phyloP scores from a whole-genome alignment of 2,888 invertebrate genomes.

The Cylloceria caligata region DNA sequence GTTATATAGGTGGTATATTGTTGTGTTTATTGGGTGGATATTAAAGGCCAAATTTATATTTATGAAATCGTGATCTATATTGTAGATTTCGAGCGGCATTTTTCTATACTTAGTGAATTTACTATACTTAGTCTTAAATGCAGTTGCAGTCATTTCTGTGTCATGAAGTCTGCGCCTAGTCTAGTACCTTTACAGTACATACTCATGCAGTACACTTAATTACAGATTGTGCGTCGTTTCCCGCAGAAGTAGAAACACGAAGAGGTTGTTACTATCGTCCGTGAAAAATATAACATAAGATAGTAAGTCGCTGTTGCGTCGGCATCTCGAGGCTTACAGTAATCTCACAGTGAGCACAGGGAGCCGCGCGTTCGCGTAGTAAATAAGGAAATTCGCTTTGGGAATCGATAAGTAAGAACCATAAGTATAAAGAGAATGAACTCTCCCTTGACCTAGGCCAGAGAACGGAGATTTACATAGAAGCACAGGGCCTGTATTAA shows the following conservation, averaged over 20 bases:
- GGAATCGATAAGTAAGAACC: not conserved
- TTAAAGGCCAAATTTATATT: constrained; percentile 41
- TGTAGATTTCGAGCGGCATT: constrained; percentile 35
- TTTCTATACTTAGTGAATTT: not conserved
- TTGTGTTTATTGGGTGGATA: constrained; percentile 10
- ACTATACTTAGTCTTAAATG: not conserved
- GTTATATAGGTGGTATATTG: not conserved
- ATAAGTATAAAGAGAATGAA: constrained; percentile 11
- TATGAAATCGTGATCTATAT: constrained; percentile 42
- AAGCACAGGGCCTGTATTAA: no score
- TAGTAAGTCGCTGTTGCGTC: constrained; percentile 35
- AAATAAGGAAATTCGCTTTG: constrained; percentile 56
- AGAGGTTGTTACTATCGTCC: constrained; percentile 29
- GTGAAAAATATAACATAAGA: constrained; percentile 51
- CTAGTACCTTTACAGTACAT: not conserved
- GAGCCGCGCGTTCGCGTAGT: constrained; percentile 25
- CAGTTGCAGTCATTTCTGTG: constrained; percentile 2
- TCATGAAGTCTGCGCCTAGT: not conserved
- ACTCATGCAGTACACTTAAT: constrained; percentile 52
- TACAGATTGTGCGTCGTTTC: constrained; percentile 37
- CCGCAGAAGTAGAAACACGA: constrained; percentile 27
- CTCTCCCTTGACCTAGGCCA: no score
- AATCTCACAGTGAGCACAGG: not conserved
- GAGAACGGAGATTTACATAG: no score
- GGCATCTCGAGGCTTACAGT: constrained; percentile 9